These are phyloP conservation scores for Macaria notata DNA, from an alignment of 2,888 invertebrate species.

Conservation along the genomic window DNA sequence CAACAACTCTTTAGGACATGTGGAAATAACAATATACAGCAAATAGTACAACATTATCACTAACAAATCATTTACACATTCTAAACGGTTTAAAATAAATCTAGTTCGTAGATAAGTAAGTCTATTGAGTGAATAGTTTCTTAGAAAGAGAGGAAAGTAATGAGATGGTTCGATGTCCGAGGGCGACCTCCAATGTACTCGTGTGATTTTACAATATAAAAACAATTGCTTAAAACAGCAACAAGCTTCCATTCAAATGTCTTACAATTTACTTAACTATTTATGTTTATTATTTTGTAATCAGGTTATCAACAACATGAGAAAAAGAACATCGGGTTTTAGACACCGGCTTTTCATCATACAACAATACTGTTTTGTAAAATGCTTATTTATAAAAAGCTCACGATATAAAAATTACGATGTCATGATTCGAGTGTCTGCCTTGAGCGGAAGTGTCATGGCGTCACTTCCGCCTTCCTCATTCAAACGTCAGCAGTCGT, in stretches of 20 bases:
- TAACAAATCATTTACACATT: conserved; percentile 18
- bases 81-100: conserved; percentile 17
- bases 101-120: conserved; percentile 20
- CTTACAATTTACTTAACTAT: conserved; percentile 45
- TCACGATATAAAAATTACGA: conserved; percentile 62
- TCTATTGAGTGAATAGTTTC: conserved; percentile 28
- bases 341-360: conserved; percentile 47
- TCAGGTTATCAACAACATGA: conserved; percentile 32
- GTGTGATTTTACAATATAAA: conserved; percentile 41
- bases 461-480: conserved; percentile 39
- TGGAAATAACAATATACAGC: conserved; percentile 42
- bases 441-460: conserved; percentile 44
- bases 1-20: conserved; percentile 40
- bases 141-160: conserved; percentile 27
- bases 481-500: conserved; percentile 55
- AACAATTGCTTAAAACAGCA: conserved; percentile 67
- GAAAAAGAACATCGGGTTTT: conserved; percentile 37
- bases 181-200: conserved; percentile 26
- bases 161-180: conserved; percentile 32
- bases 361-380: conserved; percentile 54
- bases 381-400: conserved; percentile 69
- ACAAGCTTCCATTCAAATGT: conserved; percentile 52
- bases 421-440: conserved; percentile 52
- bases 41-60: conserved; percentile 7
- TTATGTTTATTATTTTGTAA: conserved; percentile 45